Percentiles rank a stretch among this genome's conserved stretches.
These are phyloP conservation scores for Cheilinus undulatus DNA, from an alignment of 2,113 vertebrate genomes.

Conservation along the genomic window DNA sequence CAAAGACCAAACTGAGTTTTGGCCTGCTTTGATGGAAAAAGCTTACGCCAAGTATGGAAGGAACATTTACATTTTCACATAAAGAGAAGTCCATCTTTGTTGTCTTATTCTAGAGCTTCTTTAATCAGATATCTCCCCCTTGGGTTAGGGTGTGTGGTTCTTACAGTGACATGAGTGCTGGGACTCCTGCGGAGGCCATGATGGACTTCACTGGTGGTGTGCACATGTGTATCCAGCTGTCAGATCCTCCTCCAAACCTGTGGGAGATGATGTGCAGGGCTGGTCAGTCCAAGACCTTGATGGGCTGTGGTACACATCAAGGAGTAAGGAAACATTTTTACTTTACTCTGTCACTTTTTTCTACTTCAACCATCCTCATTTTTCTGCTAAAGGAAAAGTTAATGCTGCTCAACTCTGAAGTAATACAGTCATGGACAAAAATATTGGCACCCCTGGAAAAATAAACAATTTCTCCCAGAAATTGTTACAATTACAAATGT, in stretches of 20 bases:
- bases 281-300: slow-evolving; percentile 80
- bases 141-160: slow-evolving; percentile 88
- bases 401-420: too few relatives aligned
- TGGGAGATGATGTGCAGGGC: slow-evolving; percentile 85
- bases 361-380: too few relatives aligned
- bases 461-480: too few relatives aligned
- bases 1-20: slow-evolving; percentile 77
- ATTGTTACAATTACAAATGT: too few relatives aligned
- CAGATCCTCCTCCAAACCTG: slow-evolving; percentile 75
- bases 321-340: too few relatives aligned
- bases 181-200: slow-evolving; percentile 88
- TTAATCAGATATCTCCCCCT: neutral
- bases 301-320: slow-evolving; percentile 85
- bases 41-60: slow-evolving; percentile 84
- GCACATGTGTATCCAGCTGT: slow-evolving; percentile 80
- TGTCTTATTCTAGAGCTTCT: neutral
- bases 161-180: slow-evolving; percentile 87
- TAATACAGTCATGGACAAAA: too few relatives aligned
- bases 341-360: too few relatives aligned
- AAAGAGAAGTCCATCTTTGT: too few relatives aligned
- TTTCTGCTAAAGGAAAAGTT: too few relatives aligned
- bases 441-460: too few relatives aligned
- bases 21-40: slow-evolving; percentile 84
- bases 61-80: neutral
- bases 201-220: slow-evolving; percentile 92